Evolutionary conservation across 2,888 invertebrate species (phyloP).

Genomic region (Acronicta alni): DNA sequence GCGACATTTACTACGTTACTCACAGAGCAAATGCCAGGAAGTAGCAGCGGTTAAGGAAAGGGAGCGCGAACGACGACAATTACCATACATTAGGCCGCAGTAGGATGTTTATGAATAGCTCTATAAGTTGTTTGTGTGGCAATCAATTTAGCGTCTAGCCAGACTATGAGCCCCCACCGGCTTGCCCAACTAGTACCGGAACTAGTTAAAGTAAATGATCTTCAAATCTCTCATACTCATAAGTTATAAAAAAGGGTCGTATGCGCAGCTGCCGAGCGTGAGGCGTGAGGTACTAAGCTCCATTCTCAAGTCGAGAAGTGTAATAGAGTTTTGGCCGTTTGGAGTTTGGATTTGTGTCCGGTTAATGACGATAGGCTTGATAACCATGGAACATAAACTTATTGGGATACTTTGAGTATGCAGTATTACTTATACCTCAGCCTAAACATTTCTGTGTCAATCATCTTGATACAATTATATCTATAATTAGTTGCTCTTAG

Average conservation of each 20-base stretch:
- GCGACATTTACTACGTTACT: constrained; percentile 22
- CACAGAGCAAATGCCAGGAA: constrained; percentile 44
- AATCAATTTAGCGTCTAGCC: constrained; percentile 30
- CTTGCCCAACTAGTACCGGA: background rate
- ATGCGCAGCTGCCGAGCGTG: too few relatives aligned
- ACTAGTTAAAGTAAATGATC: background rate
- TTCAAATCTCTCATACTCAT: background rate
- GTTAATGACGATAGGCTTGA: too few relatives aligned
- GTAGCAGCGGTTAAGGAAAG: constrained; percentile 44
- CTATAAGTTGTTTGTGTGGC: constrained; percentile 38
- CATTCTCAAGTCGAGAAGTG: too few relatives aligned
- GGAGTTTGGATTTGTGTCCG: too few relatives aligned
- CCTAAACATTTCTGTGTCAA: too few relatives aligned
- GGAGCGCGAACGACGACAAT: constrained; percentile 43
- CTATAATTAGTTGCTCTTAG: background rate
- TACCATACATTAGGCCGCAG: constrained; percentile 50
- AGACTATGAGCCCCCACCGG: constrained; percentile 7
- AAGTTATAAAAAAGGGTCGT: background rate
- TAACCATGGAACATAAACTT: too few relatives aligned
- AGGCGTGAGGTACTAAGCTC: too few relatives aligned
- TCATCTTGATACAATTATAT: too few relatives aligned
- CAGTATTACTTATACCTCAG: too few relatives aligned
- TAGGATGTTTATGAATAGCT: constrained; percentile 45
- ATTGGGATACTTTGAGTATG: too few relatives aligned
- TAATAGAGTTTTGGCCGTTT: too few relatives aligned